Evolutionary conservation across 2,113 vertebrate genomes (phyloP), one percentile per base, ranked within the genome.

Genomic region (Cyphomyrus discorhynchus): DNA sequence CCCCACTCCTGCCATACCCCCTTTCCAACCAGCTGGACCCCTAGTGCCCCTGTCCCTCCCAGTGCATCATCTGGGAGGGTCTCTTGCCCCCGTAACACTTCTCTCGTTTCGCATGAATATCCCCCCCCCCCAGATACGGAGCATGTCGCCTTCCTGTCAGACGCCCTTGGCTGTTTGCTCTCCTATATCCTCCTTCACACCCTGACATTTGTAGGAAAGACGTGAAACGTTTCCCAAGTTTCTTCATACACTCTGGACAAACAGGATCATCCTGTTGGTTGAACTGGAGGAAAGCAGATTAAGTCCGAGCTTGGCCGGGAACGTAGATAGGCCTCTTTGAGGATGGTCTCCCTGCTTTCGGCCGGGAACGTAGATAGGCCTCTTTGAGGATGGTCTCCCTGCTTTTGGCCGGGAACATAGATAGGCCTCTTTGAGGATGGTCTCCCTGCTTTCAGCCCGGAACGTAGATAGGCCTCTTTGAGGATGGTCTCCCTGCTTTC

Each of bases 261-360:
- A 95, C 95, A 95, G 93, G 94, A 95, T 96, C 94, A 95, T 95
- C 93, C 94, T 95, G 94, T 95, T 91, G 91, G 94, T 95, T 96
- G 95, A 95, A 94, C 21, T 95, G 96, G 95, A 95, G 94, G 91
- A 90, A 94, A 91, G 92, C 92, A 92, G 94, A 91, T 94, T 95
- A 94, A 95, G 93, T 92, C 93, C 93, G 90, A 91, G 92, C 92
- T 92, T 92, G 90, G 93, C 94, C 21, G 2, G 2, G 21, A 58
- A 58, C 7, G 2, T 58, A n/a, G 56, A 58, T n/a, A n/a, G 6
- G 56, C 21, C 56, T 24, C 21, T 58, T 24, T 58, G 56, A 58
- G 56, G 56, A 6, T 7, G 6, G 21, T 58, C 21, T 24, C 56
- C 19, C 56, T 58, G 21, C 5, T 58, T 58, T 58, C 0, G 21